A percentile compares a stretch with the other conserved stretches of the same genome.
phyloP scores from a whole-genome alignment of 1,140 invertebrate genomes.

The Diachasmimorpha longicaudata region DNA sequence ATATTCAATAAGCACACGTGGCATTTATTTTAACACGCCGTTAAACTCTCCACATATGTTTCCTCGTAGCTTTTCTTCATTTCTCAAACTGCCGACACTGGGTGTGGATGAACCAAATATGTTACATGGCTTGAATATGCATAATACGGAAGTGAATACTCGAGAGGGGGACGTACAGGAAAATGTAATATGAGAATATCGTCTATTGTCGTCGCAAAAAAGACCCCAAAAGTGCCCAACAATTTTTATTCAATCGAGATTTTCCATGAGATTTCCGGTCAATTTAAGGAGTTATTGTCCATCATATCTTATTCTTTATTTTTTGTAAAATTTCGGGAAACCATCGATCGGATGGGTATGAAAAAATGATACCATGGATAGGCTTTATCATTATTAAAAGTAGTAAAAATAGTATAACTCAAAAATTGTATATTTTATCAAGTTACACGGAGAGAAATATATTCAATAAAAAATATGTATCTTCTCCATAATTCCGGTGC shows the following conservation, averaged over 20 bases:
- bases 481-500: too few relatives aligned
- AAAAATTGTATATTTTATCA: too few relatives aligned
- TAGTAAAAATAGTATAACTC: too few relatives aligned
- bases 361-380: too few relatives aligned
- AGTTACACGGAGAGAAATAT: too few relatives aligned
- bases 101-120: background rate
- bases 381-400: too few relatives aligned
- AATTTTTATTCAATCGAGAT: background rate
- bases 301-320: too few relatives aligned
- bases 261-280: too few relatives aligned
- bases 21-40: conserved; percentile 51
- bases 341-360: too few relatives aligned
- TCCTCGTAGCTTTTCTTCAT: background rate
- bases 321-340: too few relatives aligned
- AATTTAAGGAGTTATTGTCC: too few relatives aligned
- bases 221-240: background rate
- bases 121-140: background rate
- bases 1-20: conserved; percentile 29
- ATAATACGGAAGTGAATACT: conserved; percentile 2
- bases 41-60: conserved; percentile 50
- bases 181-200: conserved; percentile 34
- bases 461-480: too few relatives aligned
- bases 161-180: background rate
- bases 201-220: background rate
- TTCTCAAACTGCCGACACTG: background rate